Evolutionary conservation across 2,888 invertebrate species (phyloP), one percentile per base, ranked within the genome.

Genomic region (Stenoptilia bipunctidactyla): DNA sequence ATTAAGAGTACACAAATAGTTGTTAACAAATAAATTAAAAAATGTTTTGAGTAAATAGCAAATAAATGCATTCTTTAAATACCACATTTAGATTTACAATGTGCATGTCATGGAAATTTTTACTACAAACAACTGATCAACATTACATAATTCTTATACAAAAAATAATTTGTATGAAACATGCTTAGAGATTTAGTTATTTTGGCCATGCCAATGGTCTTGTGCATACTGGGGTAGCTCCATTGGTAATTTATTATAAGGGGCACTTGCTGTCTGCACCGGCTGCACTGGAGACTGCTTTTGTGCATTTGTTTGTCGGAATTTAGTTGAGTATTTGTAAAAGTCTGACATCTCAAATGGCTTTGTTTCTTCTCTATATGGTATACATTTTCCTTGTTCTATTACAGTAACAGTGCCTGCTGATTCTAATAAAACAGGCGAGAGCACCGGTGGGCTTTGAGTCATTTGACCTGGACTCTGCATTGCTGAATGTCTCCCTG

Each of bases 291-390:
- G 45, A 1, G 59, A 49, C 30, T 55, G 53, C 45, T 76, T 80
- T 37, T 66, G 73, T 40, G 56, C 55, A 56, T 61, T 71, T 1
- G 65, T 63, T 56, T 94, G 90, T 45, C 96, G 88, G 67, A 92
- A 95, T 66, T 96, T 96, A 3, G 96, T 96, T 39, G 97, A 97
- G 70, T 98, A 98, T 74, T 97, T 98, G 70, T 97, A 98, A 71
- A 96, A 97, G 73, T 98, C 98, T 0, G 96, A 92, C 94, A 97
- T 96, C 85, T 97, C 97, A 77, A 97, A 98, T 2, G 97, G 97
- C 66, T 98, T 98, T 0, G 94, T 94, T 41, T 95, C 93, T 79
- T 98, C 97, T 58, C 94, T 88, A 63, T 94, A 95, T 0, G 95
- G 95, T 67, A 94, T 94, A 80, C 92, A 94, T 55, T 92, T 93